Conservation (phyloP, 2,113 vertebrate species). For the Cercopithecus mona region DNA sequence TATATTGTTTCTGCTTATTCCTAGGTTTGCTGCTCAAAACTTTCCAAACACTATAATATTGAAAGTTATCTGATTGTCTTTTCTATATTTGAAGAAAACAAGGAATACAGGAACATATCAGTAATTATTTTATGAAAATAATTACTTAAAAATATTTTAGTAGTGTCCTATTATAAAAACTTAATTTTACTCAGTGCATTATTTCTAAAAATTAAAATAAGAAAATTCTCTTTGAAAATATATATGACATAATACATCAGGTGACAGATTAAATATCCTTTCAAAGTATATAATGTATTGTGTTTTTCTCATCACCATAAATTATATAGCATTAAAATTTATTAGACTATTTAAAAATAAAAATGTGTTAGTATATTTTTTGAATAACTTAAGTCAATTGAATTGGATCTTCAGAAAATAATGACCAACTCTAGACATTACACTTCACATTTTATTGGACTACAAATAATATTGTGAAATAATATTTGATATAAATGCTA, state of each 20-base stretch:
- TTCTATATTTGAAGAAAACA: not conserved
- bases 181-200: not conserved
- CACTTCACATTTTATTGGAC: not conserved
- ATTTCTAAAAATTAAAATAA: not conserved
- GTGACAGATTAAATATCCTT: not conserved
- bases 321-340: not conserved
- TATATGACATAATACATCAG: not conserved
- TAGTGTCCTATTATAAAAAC: not conserved
- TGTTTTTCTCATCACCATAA: not conserved
- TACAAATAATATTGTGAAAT: not conserved
- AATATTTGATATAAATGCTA: not conserved
- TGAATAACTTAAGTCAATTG: not conserved
- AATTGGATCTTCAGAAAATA: conserved; percentile 53
- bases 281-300: not conserved
- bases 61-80: not conserved
- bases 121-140: not conserved
- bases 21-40: not conserved
- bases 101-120: not conserved
- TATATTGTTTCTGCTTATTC: not conserved
- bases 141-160: not conserved
- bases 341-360: not conserved
- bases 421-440: conserved; percentile 8
- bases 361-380: not conserved
- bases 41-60: not conserved
- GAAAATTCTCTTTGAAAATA: not conserved